These are phyloP conservation scores for Lethocerus indicus DNA, from an alignment of 1,140 invertebrate genomes.

Conservation along the genomic window DNA sequence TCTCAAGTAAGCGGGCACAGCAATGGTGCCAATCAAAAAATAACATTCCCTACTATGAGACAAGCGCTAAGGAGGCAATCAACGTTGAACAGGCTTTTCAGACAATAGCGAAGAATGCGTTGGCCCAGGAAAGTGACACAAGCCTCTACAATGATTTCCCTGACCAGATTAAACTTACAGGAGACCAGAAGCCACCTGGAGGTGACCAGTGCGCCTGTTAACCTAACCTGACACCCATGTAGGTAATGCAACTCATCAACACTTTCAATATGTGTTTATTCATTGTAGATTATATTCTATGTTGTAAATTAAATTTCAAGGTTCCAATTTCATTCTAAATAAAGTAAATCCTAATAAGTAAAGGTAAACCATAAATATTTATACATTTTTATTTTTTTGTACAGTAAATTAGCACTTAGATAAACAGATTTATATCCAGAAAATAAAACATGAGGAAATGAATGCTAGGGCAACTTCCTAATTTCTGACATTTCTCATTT, in stretches of 20 bases:
- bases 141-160: constrained; percentile 96
- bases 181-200: constrained; percentile 20
- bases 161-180: constrained; percentile 78
- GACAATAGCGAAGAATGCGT: constrained; percentile 91
- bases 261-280: not conserved
- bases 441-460: too few species aligned
- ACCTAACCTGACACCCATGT: too few species aligned
- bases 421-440: too few species aligned
- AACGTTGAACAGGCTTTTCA: constrained; percentile 98
- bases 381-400: too few species aligned
- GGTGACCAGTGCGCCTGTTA: constrained; percentile 7
- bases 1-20: constrained; percentile 88
- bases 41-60: constrained; percentile 98
- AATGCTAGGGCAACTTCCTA: too few species aligned
- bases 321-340: not conserved
- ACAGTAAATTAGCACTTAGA: too few species aligned
- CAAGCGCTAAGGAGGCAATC: constrained; percentile 93
- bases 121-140: constrained; percentile 55
- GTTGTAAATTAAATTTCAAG: not conserved
- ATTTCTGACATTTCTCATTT: too few species aligned
- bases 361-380: too few species aligned
- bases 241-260: not conserved
- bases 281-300: not conserved
- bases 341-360: too few species aligned
- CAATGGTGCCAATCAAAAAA: constrained; percentile 98